phyloP scores from a whole-genome alignment of 64 coral and sea anemone species.

The Porites lutea region DNA sequence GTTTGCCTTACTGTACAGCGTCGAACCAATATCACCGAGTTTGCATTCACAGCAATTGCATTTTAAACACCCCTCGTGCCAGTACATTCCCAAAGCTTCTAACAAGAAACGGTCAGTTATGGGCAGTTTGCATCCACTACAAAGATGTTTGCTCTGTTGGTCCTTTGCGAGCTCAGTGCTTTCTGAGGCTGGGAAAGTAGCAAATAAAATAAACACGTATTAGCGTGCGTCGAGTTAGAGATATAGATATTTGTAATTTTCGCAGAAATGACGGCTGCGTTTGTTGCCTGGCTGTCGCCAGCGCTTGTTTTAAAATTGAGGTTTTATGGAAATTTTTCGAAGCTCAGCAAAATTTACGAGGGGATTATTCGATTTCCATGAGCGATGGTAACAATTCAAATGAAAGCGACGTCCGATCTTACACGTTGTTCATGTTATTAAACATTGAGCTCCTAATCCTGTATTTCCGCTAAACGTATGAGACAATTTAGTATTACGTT shows the following conservation, averaged over 20 bases:
- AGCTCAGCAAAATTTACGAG: background rate
- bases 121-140: slow-evolving; percentile 80
- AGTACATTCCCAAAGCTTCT: slow-evolving; percentile 77
- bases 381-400: background rate
- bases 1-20: slow-evolving; percentile 83
- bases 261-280: background rate
- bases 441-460: background rate
- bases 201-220: background rate
- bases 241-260: background rate
- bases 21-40: slow-evolving; percentile 89
- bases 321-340: background rate
- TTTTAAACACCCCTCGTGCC: slow-evolving; percentile 89
- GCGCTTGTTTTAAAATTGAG: background rate
- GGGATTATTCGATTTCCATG: background rate
- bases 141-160: slow-evolving; percentile 15
- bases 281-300: background rate
- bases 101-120: slow-evolving; percentile 88
- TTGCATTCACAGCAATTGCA: slow-evolving; percentile 91
- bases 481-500: background rate
- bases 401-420: background rate
- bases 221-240: background rate
- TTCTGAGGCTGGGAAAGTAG: slow-evolving; percentile 42
- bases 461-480: background rate
- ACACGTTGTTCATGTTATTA: background rate
- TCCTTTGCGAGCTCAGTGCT: slow-evolving; percentile 37